Percentiles rank a stretch among this genome's conserved stretches.
Conservation (phyloP, 2,797 vertebrate species). For the Vultur gryphus region DNA sequence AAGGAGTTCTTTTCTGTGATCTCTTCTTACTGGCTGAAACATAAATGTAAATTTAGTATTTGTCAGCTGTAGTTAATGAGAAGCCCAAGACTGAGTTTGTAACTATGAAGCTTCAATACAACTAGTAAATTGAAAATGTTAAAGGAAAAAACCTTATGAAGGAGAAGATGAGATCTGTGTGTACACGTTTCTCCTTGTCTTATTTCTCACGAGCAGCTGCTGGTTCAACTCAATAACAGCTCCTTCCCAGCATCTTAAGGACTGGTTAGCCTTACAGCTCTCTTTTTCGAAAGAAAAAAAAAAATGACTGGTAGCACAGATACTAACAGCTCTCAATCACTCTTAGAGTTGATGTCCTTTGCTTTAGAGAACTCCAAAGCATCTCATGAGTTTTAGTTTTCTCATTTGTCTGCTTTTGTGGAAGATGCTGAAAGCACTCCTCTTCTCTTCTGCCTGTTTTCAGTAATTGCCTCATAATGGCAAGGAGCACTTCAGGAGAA, state of each 20-base stretch:
- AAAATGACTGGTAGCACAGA: neutral
- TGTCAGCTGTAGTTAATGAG: neutral
- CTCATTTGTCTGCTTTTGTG: neutral
- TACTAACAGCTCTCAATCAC: neutral
- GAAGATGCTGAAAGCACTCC: neutral
- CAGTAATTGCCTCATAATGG: neutral
- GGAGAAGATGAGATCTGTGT: neutral
- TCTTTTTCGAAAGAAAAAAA: neutral
- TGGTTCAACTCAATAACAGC: neutral
- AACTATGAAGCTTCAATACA: neutral
- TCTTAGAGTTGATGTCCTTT: neutral
- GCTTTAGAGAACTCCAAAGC: neutral
- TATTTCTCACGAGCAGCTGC: neutral
- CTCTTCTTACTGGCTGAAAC: neutral
- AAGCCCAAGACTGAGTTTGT: neutral
- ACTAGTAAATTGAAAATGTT: neutral
- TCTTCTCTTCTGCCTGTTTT: neutral
- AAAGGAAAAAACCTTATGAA: neutral
- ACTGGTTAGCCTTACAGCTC: neutral
- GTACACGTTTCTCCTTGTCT: neutral
- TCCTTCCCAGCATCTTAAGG: neutral
- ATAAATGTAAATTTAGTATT: neutral
- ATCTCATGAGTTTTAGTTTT: neutral
- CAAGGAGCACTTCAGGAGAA: conserved; percentile 27
- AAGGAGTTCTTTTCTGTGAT: neutral